Conservation (phyloP, 2,113 vertebrate genomes). For the Pagrus major region DNA sequence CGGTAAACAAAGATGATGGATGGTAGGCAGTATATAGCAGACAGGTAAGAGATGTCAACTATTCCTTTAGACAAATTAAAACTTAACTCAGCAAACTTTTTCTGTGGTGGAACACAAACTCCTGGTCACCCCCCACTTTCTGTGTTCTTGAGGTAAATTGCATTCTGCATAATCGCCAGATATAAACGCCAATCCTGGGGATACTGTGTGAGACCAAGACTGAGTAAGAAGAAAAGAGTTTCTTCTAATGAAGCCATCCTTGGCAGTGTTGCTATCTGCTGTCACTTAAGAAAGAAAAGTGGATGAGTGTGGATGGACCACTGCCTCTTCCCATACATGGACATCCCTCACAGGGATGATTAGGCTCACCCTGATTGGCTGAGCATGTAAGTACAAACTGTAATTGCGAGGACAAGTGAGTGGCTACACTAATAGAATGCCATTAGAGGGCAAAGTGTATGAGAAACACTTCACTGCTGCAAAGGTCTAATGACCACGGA, state of each 20-base stretch:
- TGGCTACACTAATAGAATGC: constrained; percentile 46
- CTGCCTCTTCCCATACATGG: constrained; percentile 9
- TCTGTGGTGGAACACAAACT: background rate
- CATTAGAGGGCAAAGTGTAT: constrained; percentile 39
- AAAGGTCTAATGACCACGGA: constrained; percentile 54
- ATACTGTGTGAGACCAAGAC: background rate
- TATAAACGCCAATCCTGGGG: background rate
- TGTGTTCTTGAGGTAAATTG: background rate
- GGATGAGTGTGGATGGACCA: constrained; percentile 7
- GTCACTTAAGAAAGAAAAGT: constrained; percentile 14
- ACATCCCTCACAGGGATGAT: constrained; percentile 41
- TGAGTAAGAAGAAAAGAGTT: background rate
- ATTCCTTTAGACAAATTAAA: background rate
- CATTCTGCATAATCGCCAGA: background rate
- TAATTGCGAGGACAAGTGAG: constrained; percentile 51
- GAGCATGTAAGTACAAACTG: constrained; percentile 35
- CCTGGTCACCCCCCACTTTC: background rate
- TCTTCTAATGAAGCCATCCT: constrained; percentile 34
- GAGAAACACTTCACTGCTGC: constrained; percentile 22
- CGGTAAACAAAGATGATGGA: background rate
- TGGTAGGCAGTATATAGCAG: background rate
- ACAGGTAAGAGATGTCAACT: background rate
- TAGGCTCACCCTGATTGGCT: constrained; percentile 49
- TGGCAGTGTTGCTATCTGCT: constrained; percentile 29
- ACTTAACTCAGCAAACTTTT: background rate